Conservation (phyloP, 2,888 invertebrate genomes). For the Saturnia pavonia region DNA sequence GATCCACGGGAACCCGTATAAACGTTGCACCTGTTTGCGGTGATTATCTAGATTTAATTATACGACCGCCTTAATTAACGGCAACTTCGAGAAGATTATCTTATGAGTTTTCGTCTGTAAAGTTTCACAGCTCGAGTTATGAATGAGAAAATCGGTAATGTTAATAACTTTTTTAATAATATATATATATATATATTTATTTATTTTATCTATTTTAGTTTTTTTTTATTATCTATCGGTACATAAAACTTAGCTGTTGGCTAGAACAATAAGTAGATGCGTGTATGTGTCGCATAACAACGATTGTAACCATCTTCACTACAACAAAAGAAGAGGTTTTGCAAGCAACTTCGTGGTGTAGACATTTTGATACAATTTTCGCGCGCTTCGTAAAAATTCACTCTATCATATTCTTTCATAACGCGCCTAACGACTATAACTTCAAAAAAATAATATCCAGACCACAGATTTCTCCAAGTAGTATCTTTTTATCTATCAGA, state of each 20-base stretch:
- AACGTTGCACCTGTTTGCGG: slow-evolving; percentile 43
- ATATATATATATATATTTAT: too few species aligned
- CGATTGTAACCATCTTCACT: too few species aligned
- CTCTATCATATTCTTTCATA: too few species aligned
- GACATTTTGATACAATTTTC: too few species aligned
- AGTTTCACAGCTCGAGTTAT: slow-evolving; percentile 11
- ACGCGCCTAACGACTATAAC: too few species aligned
- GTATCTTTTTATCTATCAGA: neutral
- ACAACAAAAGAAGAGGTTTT: too few species aligned
- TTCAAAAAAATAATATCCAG: neutral
- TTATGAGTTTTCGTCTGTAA: slow-evolving; percentile 20
- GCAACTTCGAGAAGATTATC: slow-evolving; percentile 45
- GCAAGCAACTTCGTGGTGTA: too few species aligned
- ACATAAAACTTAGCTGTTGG: neutral
- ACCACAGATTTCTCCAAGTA: neutral
- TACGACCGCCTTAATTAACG: slow-evolving; percentile 43
- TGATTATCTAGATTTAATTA: slow-evolving; percentile 50
- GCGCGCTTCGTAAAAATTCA: too few species aligned
- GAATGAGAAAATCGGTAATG: slow-evolving; percentile 3
- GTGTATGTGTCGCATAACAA: too few species aligned
- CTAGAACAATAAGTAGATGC: neutral
- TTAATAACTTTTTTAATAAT: neutral
- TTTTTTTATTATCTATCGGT: neutral
- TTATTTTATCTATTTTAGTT: neutral
- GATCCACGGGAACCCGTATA: slow-evolving; percentile 42